phyloP scores from a whole-genome alignment of 2,113 vertebrate genomes.

The human region GRCh38 chr7:54727501-54728000 shows the following conservation, averaged over 20 bases:
- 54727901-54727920: neutral
- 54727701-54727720: neutral
- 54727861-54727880: neutral
- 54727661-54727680: neutral
- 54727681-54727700: neutral
- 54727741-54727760: neutral
- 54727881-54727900: neutral
- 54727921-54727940: neutral
- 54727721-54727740: neutral
- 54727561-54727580: conserved; percentile 15
- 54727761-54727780: neutral
- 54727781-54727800: neutral
- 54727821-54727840: neutral
- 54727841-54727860: neutral
- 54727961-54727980: neutral
- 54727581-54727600: neutral
- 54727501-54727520: conserved; percentile 52
- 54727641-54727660: neutral
- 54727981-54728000: neutral
- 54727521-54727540: conserved; percentile 34
- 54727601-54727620: neutral
- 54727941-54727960: neutral
- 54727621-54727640: neutral
- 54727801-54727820: neutral
- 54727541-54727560: conserved; percentile 52